Conservation (phyloP, 2,888 invertebrate genomes). For the Chloromyia formosa region DNA sequence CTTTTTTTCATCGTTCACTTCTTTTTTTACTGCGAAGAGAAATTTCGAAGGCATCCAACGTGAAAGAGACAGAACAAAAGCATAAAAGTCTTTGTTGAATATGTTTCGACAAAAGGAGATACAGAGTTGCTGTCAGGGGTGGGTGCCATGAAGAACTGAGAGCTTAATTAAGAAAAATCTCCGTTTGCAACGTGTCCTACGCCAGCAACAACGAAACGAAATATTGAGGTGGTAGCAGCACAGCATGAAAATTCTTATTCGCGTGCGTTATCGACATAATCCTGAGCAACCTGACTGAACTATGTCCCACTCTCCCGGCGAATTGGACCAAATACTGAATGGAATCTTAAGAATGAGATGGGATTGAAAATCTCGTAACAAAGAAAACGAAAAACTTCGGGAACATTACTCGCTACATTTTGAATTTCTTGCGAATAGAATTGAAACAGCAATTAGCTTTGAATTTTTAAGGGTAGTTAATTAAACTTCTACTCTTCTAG, state of each 20-base stretch:
- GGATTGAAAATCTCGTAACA: not conserved
- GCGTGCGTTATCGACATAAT: too few relatives aligned
- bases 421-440: not conserved
- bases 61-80: not conserved
- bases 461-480: not conserved
- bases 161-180: conserved; percentile 6
- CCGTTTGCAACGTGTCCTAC: not conserved
- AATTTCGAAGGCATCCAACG: not conserved
- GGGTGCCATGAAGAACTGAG: not conserved
- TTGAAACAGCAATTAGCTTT: not conserved
- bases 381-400: not conserved
- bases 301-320: not conserved
- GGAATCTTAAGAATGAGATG: conserved; percentile 2
- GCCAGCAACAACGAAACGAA: not conserved
- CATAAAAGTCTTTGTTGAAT: too few relatives aligned
- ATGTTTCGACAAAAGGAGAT: too few relatives aligned
- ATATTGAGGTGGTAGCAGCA: not conserved
- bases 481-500: not conserved
- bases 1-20: too few relatives aligned
- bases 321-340: not conserved
- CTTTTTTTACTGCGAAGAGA: not conserved
- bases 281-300: not conserved
- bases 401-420: not conserved
- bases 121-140: too few relatives aligned
- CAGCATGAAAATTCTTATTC: not conserved